A percentile compares a stretch with the other conserved stretches of the same genome.
These are phyloP conservation scores for Rhincodon typus DNA, from an alignment of 2,797 vertebrate species.

Conservation along the genomic window DNA sequence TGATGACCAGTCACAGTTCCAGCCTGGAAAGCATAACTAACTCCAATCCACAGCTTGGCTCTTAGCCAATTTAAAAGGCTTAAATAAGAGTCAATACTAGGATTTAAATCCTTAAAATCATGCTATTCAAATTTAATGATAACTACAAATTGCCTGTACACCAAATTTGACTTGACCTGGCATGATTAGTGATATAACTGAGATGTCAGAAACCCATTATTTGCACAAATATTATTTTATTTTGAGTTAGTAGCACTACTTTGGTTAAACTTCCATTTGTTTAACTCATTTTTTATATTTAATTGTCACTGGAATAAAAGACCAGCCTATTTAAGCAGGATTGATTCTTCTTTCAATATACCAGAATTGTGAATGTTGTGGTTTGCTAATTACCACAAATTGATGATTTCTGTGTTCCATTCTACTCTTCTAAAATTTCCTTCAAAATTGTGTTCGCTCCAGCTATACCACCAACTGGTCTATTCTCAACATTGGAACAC, in stretches of 20 bases:
- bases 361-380: neutral
- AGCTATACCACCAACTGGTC: neutral
- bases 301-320: slow-evolving; percentile 8
- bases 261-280: neutral
- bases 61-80: neutral
- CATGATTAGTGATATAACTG: neutral
- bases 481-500: neutral
- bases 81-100: neutral
- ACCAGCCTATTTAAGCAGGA: neutral
- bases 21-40: neutral
- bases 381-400: neutral
- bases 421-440: neutral
- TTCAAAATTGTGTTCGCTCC: neutral
- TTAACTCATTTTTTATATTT: neutral
- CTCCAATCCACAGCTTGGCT: neutral
- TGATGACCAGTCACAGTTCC: neutral
- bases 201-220: slow-evolving; percentile 4
- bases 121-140: neutral
- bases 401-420: neutral
- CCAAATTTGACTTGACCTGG: neutral
- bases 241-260: neutral
- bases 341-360: neutral
- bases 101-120: neutral
- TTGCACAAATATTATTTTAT: neutral
- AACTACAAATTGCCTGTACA: neutral